These are phyloP conservation scores for Dromas ardeola DNA, from an alignment of 2,113 vertebrate species.

Conservation along the genomic window DNA sequence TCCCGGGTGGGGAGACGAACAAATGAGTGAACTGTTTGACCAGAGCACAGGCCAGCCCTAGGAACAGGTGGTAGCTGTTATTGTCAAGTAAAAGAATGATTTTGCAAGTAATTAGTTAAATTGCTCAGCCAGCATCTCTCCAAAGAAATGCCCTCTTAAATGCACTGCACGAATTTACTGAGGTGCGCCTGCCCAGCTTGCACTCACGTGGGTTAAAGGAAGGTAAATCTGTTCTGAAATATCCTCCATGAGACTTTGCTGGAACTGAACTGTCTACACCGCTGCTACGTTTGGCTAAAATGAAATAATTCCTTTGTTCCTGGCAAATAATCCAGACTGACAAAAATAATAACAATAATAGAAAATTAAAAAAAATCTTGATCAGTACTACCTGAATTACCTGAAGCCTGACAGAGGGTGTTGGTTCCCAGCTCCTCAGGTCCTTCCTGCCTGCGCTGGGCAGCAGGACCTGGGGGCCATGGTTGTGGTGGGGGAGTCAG, in stretches of 20 bases:
- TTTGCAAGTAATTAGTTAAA: conserved; percentile 23
- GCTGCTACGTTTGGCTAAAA: background rate
- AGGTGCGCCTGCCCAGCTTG: background rate
- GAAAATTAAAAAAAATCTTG: background rate
- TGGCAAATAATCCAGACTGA: background rate
- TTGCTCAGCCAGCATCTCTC: background rate
- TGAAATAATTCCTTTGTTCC: background rate
- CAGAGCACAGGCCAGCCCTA: background rate
- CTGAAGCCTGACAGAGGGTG: background rate
- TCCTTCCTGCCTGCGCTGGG: background rate
- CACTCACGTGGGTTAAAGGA: background rate
- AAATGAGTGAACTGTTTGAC: background rate
- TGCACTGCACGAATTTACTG: background rate
- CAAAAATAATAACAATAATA: background rate
- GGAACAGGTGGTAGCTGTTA: conserved; percentile 16
- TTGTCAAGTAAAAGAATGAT: conserved; percentile 1
- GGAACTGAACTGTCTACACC: background rate
- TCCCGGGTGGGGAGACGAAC: background rate
- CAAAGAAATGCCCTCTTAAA: background rate
- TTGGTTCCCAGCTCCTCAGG: background rate
- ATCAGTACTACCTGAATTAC: background rate
- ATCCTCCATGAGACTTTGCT: background rate
- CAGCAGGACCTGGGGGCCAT: too few species aligned
- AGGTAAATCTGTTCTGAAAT: background rate
- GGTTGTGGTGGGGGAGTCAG: background rate